Percentiles rank a stretch among this genome's conserved stretches.
Conservation (phyloP, 2,797 vertebrate species). For the Nannoperca obscura region DNA sequence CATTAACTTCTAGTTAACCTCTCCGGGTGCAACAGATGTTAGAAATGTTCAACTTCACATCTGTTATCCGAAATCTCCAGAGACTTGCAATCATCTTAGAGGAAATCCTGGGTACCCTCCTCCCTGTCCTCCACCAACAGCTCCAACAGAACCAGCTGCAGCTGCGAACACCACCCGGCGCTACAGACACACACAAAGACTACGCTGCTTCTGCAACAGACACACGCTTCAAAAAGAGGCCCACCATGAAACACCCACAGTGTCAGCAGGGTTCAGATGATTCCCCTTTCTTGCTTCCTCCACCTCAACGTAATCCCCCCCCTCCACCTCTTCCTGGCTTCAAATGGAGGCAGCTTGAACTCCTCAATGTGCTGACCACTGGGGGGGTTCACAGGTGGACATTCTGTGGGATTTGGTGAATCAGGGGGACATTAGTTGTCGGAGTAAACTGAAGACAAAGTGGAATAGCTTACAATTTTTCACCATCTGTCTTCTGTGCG, state of each 20-base stretch:
- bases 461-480: background rate
- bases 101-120: conserved; percentile 60
- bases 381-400: conserved; percentile 37
- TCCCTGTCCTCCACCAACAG: conserved; percentile 3
- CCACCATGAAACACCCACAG: conserved; percentile 60
- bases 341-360: conserved; percentile 20
- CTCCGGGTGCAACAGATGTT: conserved; percentile 30
- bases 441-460: background rate
- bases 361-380: conserved; percentile 37
- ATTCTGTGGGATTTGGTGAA: conserved; percentile 20
- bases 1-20: conserved; percentile 18
- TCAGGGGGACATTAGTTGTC: conserved; percentile 26
- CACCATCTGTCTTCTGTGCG: conserved; percentile 8
- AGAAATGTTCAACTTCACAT: conserved; percentile 42
- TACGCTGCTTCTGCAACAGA: conserved; percentile 53
- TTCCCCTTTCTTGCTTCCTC: conserved; percentile 37
- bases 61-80: conserved; percentile 33
- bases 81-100: conserved; percentile 20
- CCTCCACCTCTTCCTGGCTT: conserved; percentile 58
- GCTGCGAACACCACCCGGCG: conserved; percentile 7
- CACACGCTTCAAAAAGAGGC: conserved; percentile 54
- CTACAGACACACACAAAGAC: conserved; percentile 26
- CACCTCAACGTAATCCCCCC: background rate
- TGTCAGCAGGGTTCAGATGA: conserved; percentile 43
- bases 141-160: conserved; percentile 54